Evolutionary conservation across 2,888 invertebrate genomes (phyloP).

Genomic region (Anarsia innoxiella): DNA sequence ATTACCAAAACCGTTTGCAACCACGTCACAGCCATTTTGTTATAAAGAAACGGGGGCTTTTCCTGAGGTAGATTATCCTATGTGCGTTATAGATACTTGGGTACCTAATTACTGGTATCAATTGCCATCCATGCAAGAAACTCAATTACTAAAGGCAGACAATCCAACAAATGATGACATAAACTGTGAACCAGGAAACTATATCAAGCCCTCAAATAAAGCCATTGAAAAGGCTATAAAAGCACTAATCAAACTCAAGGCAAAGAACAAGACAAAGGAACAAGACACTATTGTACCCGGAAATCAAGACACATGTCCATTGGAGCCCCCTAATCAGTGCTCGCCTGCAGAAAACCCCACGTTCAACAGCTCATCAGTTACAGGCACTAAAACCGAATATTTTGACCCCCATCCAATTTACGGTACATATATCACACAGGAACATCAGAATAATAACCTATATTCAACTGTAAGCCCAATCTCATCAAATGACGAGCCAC

Average conservation of each 20-base stretch:
- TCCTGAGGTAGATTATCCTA: conserved; percentile 55
- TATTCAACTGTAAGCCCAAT: not conserved
- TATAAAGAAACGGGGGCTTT: conserved; percentile 30
- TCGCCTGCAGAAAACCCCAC: not conserved
- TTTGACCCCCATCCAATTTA: too few relatives aligned
- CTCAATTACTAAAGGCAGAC: not conserved
- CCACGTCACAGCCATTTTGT: conserved; percentile 13
- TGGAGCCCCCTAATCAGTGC: conserved; percentile 7
- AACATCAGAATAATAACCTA: too few relatives aligned
- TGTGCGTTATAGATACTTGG: conserved; percentile 44
- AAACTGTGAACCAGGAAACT: not conserved
- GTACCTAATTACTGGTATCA: conserved; percentile 39
- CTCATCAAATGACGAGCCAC: not conserved
- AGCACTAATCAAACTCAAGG: conserved; percentile 6
- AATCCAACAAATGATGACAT: not conserved
- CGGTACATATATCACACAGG: too few relatives aligned
- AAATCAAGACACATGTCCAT: not conserved
- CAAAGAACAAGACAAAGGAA: too few relatives aligned
- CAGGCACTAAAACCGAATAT: too few relatives aligned
- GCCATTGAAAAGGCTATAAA: conserved; percentile 9
- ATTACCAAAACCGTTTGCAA: not conserved
- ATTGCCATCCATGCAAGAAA: conserved; percentile 13
- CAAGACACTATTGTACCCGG: too few relatives aligned
- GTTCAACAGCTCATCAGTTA: too few relatives aligned
- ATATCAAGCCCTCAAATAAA: conserved; percentile 8